Base-by-base conservation (phyloP, 2,888 invertebrate species). In the Epistrophe grossulariae region DNA sequence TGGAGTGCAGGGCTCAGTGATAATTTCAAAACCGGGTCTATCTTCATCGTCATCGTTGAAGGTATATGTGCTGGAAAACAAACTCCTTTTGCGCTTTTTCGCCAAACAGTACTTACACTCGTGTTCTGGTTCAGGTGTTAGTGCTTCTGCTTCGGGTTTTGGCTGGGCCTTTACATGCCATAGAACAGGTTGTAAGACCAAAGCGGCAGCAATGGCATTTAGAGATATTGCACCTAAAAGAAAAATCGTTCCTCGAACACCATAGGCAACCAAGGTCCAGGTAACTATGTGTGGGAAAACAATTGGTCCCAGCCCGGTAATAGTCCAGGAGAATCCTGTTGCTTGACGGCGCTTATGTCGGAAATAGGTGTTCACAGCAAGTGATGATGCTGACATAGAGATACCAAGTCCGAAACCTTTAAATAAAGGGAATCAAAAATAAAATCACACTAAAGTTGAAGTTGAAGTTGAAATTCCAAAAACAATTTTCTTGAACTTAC, bases 301-400 rank as follows among this genome's bases (percentile, higher is more conserved):
- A 40, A 96, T 95, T 0, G 96, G 96, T 0, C 96, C 96, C 43
- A 96, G 91, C 0, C 95, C 96, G 0, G 96, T 96, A 1, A 95
- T 94, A 0, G 96, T 95, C 95, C 96, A 96, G 66, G 95, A 95
- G 66, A 96, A 93, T 8, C 96, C 96, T 0, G 96, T 95, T 5
- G 96, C 96, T 50, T 95, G 93, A 89, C 96, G 93, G 89, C 96
- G 94, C 89, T 94, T 94, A 71, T 94, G 93, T 90, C 94, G 95
- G 93, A 96, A 96, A 91, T 96, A 96, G 0, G 96, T 96, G 90
- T 96, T 96, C 59, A 96, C 92, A 0, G 96, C 96, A 71, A 96
- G 91, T 4, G 96, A 94, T 85, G 95, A 95, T 2, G 96, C 94
- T 0, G 96, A 95, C 92, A 95, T 94, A 71, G 94, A 94, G 68